Evolutionary conservation across 92 coral and sea anemone species (phyloP), one percentile per base, ranked within the genome.

Genomic region (Parazoanthus swiftii): DNA sequence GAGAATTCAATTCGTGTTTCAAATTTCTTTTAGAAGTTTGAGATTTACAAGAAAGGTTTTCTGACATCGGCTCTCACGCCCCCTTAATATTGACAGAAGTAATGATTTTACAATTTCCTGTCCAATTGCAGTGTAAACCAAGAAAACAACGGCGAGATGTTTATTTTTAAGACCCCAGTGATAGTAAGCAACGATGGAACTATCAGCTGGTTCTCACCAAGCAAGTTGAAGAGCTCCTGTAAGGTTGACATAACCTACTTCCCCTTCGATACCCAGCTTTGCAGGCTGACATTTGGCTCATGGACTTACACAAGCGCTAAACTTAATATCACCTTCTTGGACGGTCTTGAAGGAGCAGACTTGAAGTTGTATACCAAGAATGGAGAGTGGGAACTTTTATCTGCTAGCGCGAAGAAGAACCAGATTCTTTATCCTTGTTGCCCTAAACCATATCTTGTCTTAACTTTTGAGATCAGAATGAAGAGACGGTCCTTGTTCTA

Each of bases 241-340:
- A 91, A 91, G 88, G 90, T 95, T 71, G 92, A 95, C 76, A 90
- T 95, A n/a, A 71, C 65, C 73, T 85, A 89, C 70, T 95, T 95
- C 77, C 98, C 98, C 15, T 94, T 94, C 68, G 98, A 95, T 88
- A 90, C 91, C 25, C 98, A 95, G 73, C 78, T 74, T 36, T 95
- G 98, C 76, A 38, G 42, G 20, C 48, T 93, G 63, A 91, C 90
- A 51, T 92, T 95, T 26, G 98, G 98, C 42, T 95, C 98, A 23
- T 95, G 98, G 98, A 90, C 94, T 5, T 86, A 65, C 79, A 48
- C 88, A 76, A 91, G 92, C 10, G 44, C 73, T 36, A 89, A 93
- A 67, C 86, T 95, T 10, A 90, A 92, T 74, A 68, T 95, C 43
- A 77, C 13, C 8, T 92, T 95, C 59, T 88, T 67, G 80, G 74